phyloP scores from a whole-genome alignment of 2,797 vertebrate genomes.

The Cossypha heuglini region DNA sequence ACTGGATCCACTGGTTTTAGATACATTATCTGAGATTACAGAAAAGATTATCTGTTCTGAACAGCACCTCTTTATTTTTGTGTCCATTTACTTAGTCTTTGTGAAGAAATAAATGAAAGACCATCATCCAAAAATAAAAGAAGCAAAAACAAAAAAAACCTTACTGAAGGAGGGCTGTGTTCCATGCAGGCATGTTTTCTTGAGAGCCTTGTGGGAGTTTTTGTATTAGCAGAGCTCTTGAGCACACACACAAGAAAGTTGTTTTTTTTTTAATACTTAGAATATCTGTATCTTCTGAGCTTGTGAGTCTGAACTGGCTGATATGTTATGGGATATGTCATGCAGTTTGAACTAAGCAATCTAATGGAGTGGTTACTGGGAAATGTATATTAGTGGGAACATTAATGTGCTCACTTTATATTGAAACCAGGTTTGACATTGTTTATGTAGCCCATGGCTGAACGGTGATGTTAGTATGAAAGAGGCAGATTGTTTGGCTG shows the following conservation, averaged over 20 bases:
- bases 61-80: background rate
- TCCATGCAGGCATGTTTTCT: background rate
- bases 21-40: background rate
- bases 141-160: background rate
- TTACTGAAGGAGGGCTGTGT: background rate
- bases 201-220: background rate
- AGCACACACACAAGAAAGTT: background rate
- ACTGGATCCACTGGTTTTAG: background rate
- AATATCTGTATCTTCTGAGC: background rate
- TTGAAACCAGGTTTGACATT: constrained; percentile 62
- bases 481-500: constrained; percentile 55
- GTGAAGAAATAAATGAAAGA: background rate
- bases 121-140: background rate
- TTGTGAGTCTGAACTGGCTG: background rate
- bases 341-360: constrained; percentile 30
- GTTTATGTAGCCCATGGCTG: constrained; percentile 57
- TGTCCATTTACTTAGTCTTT: background rate
- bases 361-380: constrained; percentile 27
- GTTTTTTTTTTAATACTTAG: background rate
- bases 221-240: background rate
- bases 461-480: constrained; percentile 31
- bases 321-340: background rate
- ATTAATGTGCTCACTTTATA: constrained; percentile 34
- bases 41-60: background rate
- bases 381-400: constrained; percentile 29